Conservation (phyloP, 2,888 invertebrate species). For the Pseudolycoriella hygida region DNA sequence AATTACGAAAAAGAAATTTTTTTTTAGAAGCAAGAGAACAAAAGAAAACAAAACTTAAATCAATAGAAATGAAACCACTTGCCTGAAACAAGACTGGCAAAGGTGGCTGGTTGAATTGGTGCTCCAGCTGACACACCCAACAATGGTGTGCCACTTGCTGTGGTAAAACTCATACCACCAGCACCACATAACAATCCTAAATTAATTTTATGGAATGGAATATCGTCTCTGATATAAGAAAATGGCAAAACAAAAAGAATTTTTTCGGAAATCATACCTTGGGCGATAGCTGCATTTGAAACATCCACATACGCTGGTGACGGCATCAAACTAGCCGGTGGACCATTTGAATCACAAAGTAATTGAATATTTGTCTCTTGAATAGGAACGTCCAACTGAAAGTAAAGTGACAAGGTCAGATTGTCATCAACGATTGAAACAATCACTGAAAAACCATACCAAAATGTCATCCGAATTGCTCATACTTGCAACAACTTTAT, state of each 20-base stretch:
- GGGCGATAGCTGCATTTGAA: slow-evolving; percentile 11
- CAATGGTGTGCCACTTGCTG: slow-evolving; percentile 17
- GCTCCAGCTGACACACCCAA: slow-evolving; percentile 18
- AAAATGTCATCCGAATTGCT: slow-evolving; percentile 1
- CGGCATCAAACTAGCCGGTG: slow-evolving; percentile 12
- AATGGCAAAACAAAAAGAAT: too few species aligned
- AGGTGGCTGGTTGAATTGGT: slow-evolving; percentile 13
- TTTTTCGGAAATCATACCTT: too few species aligned
- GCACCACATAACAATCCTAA: slow-evolving; percentile 27
- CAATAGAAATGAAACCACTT: slow-evolving; percentile 7
- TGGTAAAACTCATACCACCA: slow-evolving; percentile 20
- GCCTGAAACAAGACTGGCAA: slow-evolving; percentile 13
- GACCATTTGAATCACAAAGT: slow-evolving; percentile 11
- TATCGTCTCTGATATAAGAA: too few species aligned
- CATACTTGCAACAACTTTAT: slow-evolving; percentile 15
- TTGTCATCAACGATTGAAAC: too few species aligned
- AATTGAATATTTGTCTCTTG: slow-evolving; percentile 16
- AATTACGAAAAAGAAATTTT: too few species aligned
- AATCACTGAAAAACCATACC: too few species aligned
- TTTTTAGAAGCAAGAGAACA: too few species aligned
- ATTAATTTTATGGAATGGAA: too few species aligned
- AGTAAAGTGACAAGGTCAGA: too few species aligned
- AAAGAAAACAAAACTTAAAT: too few species aligned
- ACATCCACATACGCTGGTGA: slow-evolving; percentile 14
- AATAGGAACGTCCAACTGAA: slow-evolving; percentile 13